Percentiles rank a stretch among this genome's conserved stretches.
Evolutionary conservation across 2,888 invertebrate species (phyloP).

Genomic region (Leucoma salicis): DNA sequence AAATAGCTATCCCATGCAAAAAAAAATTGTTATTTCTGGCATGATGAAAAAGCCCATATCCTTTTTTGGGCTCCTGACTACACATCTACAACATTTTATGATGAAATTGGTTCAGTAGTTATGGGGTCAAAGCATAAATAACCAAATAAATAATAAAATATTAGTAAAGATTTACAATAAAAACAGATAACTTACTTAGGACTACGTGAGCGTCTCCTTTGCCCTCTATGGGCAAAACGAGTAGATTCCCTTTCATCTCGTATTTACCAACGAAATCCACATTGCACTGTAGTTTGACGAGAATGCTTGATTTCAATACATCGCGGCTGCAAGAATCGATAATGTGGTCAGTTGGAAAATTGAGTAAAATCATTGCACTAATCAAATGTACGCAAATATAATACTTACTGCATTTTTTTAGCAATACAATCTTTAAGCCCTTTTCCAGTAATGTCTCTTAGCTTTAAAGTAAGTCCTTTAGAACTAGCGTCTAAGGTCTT

Average conservation of each 20-base stretch:
- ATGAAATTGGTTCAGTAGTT: no score
- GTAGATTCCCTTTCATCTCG: conserved; percentile 44
- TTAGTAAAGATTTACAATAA: no score
- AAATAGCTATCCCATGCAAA: no score
- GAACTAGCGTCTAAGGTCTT: conserved; percentile 44
- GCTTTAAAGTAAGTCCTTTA: conserved; percentile 33
- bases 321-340: conserved; percentile 32
- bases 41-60: no score
- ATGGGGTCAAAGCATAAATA: no score
- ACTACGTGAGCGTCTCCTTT: conserved; percentile 41
- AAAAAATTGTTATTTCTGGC: no score
- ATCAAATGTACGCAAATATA: no score
- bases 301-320: conserved; percentile 26
- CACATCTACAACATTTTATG: no score
- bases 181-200: conserved; percentile 54
- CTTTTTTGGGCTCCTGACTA: no score
- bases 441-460: conserved; percentile 39
- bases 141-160: no score
- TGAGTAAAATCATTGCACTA: no score
- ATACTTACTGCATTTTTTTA: conserved; percentile 51
- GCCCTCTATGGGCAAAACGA: conserved; percentile 45
- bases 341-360: no score
- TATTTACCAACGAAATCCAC: conserved; percentile 45
- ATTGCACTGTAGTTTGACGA: conserved; percentile 36
- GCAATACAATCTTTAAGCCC: conserved; percentile 46